Percentiles rank a stretch among this genome's conserved stretches.
phyloP scores from a whole-genome alignment of 2,888 invertebrate species.

The Idaea aversata region DNA sequence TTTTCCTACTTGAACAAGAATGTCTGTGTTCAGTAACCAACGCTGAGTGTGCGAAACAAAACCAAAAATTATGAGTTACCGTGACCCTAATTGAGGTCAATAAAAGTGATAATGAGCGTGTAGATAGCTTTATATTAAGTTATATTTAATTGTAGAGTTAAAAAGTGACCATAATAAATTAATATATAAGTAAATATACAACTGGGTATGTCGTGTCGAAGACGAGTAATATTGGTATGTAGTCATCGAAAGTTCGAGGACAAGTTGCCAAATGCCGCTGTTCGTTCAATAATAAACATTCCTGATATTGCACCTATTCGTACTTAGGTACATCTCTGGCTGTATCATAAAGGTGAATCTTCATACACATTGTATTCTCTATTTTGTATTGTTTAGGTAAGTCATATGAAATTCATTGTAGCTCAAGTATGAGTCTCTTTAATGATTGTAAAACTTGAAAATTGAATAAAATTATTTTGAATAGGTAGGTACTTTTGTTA shows the following conservation, averaged over 20 bases:
- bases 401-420: slow-evolving; percentile 5
- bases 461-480: slow-evolving; percentile 17
- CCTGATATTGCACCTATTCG: slow-evolving; percentile 45
- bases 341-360: background rate
- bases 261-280: slow-evolving; percentile 60
- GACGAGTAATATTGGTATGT: slow-evolving; percentile 53
- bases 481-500: slow-evolving; percentile 47
- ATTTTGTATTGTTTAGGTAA: slow-evolving; percentile 12
- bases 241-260: slow-evolving; percentile 67
- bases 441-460: slow-evolving; percentile 18
- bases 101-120: slow-evolving; percentile 73
- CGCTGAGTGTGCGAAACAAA: slow-evolving; percentile 67
- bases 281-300: slow-evolving; percentile 65
- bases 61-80: slow-evolving; percentile 79
- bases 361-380: slow-evolving; percentile 50
- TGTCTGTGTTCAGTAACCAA: slow-evolving; percentile 47
- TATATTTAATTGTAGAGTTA: slow-evolving; percentile 53
- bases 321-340: slow-evolving; percentile 42
- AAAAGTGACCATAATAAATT: slow-evolving; percentile 33
- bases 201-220: slow-evolving; percentile 53
- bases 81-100: slow-evolving; percentile 60
- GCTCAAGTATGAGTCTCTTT: slow-evolving; percentile 19
- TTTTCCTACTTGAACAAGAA: slow-evolving; percentile 43
- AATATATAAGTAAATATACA: slow-evolving; percentile 30
- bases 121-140: slow-evolving; percentile 42